A percentile compares a stretch with the other conserved stretches of the same genome.
phyloP scores from a whole-genome alignment of 1,140 invertebrate species.

The Temnothorax longispinosus region DNA sequence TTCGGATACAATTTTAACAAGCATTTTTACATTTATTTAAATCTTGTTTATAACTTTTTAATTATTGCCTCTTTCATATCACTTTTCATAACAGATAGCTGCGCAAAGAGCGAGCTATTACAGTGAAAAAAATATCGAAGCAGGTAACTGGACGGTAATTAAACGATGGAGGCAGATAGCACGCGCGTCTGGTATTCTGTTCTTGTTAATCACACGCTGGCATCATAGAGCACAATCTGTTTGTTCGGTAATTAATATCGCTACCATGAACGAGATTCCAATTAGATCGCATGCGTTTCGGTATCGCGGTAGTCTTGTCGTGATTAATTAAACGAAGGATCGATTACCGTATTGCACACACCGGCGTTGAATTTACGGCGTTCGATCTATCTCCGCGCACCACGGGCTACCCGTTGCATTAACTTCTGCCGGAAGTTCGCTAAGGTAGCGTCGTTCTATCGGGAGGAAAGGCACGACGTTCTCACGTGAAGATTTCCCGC shows the following conservation, averaged over 20 bases:
- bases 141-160: constrained; percentile 26
- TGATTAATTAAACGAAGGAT: constrained; percentile 68
- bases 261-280: constrained; percentile 54
- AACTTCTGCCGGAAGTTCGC: constrained; percentile 51
- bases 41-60: neutral
- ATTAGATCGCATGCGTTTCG: constrained; percentile 50
- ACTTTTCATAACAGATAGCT: neutral
- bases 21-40: neutral
- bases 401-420: constrained; percentile 32
- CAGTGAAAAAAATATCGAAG: neutral
- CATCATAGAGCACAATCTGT: constrained; percentile 49
- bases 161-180: constrained; percentile 36
- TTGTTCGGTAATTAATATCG: constrained; percentile 69
- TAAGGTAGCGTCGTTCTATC: neutral
- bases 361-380: constrained; percentile 16
- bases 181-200: constrained; percentile 23
- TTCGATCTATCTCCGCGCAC: constrained; percentile 23
- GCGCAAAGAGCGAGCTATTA: constrained; percentile 3
- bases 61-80: neutral
- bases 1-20: neutral
- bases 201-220: constrained; percentile 25
- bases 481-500: constrained; percentile 28
- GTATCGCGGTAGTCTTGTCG: constrained; percentile 18
- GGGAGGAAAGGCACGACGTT: constrained; percentile 6
- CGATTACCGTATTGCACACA: constrained; percentile 16